phyloP scores from a whole-genome alignment of 2,888 invertebrate genomes.

The Cantharis rufa region DNA sequence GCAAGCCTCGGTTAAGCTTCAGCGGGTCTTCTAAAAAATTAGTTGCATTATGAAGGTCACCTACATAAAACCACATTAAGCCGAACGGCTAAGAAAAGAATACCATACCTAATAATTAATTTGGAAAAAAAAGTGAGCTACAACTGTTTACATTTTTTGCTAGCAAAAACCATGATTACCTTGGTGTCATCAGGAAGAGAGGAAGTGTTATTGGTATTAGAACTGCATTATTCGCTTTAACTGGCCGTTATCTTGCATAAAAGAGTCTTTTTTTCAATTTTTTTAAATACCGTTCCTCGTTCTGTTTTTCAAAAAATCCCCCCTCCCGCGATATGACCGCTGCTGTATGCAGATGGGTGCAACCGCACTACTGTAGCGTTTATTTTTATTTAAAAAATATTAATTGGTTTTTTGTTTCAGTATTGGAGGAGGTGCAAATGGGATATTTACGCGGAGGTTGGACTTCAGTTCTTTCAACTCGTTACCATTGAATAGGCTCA shows the following conservation, averaged over 20 bases:
- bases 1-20: slow-evolving; percentile 29
- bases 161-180: not conserved
- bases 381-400: not conserved
- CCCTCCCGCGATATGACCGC: no score
- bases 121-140: not conserved
- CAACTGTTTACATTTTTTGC: not conserved
- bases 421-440: slow-evolving; percentile 85
- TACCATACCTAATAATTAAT: slow-evolving; percentile 8
- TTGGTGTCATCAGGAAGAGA: not conserved
- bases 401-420: slow-evolving; percentile 60
- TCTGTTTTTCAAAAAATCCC: no score
- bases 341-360: no score
- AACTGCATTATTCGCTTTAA: not conserved
- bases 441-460: slow-evolving; percentile 89
- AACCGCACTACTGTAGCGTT: no score
- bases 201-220: not conserved
- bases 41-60: slow-evolving; percentile 21
- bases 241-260: not conserved
- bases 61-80: slow-evolving; percentile 18
- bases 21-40: slow-evolving; percentile 19
- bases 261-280: not conserved
- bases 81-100: slow-evolving; percentile 5
- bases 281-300: no score
- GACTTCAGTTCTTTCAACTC: slow-evolving; percentile 95
- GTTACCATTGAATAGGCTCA: slow-evolving; percentile 93